These are phyloP conservation scores for Psococerastis gibbosa DNA, from an alignment of 2,888 invertebrate species.

Conservation along the genomic window DNA sequence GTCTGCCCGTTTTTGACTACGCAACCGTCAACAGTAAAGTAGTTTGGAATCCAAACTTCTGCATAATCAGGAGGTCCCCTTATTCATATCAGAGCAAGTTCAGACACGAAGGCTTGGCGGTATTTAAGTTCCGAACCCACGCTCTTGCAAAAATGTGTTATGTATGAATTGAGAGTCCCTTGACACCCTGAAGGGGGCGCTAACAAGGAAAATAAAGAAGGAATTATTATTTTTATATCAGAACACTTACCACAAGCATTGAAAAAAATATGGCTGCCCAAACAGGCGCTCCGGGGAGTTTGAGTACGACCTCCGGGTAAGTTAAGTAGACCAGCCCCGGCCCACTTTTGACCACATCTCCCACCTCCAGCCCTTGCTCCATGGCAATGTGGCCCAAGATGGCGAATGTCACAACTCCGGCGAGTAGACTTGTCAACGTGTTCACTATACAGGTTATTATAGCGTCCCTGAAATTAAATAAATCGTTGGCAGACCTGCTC, in stretches of 20 bases:
- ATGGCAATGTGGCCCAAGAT: constrained; percentile 49
- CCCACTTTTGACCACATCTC: constrained; percentile 37
- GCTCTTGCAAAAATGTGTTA: too few relatives aligned
- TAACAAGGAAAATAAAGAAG: too few relatives aligned
- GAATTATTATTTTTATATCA: too few relatives aligned
- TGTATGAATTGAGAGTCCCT: too few relatives aligned
- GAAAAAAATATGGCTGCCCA: constrained; percentile 56
- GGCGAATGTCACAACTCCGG: constrained; percentile 57
- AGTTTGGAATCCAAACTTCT: too few relatives aligned
- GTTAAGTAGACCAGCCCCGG: constrained; percentile 56
- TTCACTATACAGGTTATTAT: constrained; percentile 51
- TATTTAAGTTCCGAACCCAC: too few relatives aligned
- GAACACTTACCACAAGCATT: constrained; percentile 38
- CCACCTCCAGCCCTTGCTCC: constrained; percentile 31
- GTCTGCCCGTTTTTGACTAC: too few relatives aligned
- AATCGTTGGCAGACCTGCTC: not conserved
- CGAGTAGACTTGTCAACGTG: constrained; percentile 49
- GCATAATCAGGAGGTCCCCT: too few relatives aligned
- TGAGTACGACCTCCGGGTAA: constrained; percentile 54
- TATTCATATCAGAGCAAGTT: too few relatives aligned
- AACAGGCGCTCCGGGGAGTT: constrained; percentile 46
- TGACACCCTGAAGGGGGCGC: too few relatives aligned
- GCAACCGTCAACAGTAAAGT: too few relatives aligned
- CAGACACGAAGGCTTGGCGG: too few relatives aligned
- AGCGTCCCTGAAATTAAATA: constrained; percentile 36